These are phyloP conservation scores for Gorsachius goisagi DNA, from an alignment of 2,113 vertebrate genomes.

Conservation along the genomic window DNA sequence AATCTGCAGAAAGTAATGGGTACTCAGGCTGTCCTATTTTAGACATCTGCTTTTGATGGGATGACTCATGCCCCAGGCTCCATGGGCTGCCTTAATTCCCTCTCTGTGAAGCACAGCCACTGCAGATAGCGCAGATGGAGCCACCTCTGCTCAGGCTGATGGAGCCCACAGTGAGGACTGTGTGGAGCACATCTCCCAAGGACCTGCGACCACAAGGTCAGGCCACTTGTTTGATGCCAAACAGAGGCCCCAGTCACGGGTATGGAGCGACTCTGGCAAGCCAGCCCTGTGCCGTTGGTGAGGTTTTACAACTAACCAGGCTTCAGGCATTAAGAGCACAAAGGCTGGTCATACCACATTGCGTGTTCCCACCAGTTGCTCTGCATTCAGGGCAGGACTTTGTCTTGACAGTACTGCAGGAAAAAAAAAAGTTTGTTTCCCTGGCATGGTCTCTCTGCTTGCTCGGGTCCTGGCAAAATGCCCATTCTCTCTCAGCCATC, in stretches of 20 bases:
- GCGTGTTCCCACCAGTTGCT: not conserved
- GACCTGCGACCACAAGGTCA: not conserved
- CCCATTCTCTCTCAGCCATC: not conserved
- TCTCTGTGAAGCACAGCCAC: not conserved
- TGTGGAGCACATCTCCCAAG: not conserved
- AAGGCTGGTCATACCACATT: fast-evolving
- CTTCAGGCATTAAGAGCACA: not conserved
- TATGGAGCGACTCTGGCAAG: not conserved
- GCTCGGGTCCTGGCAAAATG: not conserved
- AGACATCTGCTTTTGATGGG: not conserved
- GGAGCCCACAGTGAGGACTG: not conserved
- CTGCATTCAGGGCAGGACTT: not conserved
- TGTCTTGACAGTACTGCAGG: not conserved
- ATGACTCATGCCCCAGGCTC: not conserved
- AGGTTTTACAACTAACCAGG: not conserved
- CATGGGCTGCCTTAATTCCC: not conserved
- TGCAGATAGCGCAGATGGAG: not conserved
- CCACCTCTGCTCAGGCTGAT: not conserved
- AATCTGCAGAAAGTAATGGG: not conserved
- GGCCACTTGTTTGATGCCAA: not conserved
- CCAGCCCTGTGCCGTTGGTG: not conserved
- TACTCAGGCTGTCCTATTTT: not conserved
- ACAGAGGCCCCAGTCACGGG: not conserved
- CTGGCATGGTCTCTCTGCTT: not conserved
- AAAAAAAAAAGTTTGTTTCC: not conserved